These are phyloP conservation scores for Leptinotarsa peninsularis DNA, from an alignment of 2,888 invertebrate genomes.

Conservation along the genomic window DNA sequence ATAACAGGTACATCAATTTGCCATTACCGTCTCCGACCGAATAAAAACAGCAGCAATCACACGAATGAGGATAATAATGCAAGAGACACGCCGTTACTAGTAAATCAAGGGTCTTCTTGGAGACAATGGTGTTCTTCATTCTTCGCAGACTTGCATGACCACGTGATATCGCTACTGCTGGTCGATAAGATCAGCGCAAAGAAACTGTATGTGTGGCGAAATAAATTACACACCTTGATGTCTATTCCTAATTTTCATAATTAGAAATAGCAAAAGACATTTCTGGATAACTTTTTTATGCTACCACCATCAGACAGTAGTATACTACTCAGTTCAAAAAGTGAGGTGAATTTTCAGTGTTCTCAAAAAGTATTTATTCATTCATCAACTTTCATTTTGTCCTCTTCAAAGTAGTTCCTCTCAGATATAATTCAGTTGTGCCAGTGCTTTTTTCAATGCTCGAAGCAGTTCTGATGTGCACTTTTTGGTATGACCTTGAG, in stretches of 20 bases:
- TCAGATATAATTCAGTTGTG: no score
- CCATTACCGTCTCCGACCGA: constrained; percentile 2
- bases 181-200: constrained; percentile 47
- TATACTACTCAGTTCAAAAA: no score
- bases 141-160: constrained; percentile 38
- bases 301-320: no score
- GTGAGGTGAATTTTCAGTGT: no score
- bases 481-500: no score
- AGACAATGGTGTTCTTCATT: constrained; percentile 35
- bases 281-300: no score
- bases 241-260: neutral
- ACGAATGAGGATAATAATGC: constrained; percentile 31
- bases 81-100: constrained; percentile 26
- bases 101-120: constrained; percentile 33
- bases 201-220: constrained; percentile 44
- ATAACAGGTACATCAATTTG: constrained; percentile 18
- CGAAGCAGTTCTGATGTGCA: no score
- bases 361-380: no score
- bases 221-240: constrained; percentile 37
- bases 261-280: neutral
- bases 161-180: constrained; percentile 46
- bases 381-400: no score
- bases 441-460: no score
- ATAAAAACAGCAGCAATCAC: constrained; percentile 18
- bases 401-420: no score